A percentile compares a stretch with the other conserved stretches of the same genome.
Evolutionary conservation across 2,888 invertebrate species (phyloP).

Genomic region (Conops quadrifasciatus): DNA sequence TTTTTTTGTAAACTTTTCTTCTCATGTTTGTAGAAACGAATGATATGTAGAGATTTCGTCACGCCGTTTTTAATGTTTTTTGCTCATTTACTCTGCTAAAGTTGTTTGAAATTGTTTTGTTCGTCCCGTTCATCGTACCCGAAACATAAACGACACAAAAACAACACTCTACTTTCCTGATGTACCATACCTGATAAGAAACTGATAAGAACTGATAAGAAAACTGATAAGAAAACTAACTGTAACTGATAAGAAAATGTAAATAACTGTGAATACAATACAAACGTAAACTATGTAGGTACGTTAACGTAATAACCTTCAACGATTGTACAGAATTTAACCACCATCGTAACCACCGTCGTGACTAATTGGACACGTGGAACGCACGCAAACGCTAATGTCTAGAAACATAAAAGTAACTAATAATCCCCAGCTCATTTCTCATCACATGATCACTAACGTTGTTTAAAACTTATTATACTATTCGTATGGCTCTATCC

Average conservation of each 20-base stretch:
- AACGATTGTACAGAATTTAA: conserved; percentile 25
- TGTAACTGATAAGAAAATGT: conserved; percentile 17
- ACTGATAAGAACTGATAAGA: no score
- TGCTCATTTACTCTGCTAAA: not conserved
- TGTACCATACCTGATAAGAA: not conserved
- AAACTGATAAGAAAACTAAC: no score
- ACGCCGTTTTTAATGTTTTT: not conserved
- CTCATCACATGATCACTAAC: conserved; percentile 23
- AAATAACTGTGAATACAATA: conserved; percentile 48
- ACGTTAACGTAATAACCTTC: conserved; percentile 14
- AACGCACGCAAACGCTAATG: conserved; percentile 32
- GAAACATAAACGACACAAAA: conserved; percentile 29
- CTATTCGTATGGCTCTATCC: conserved; percentile 36
- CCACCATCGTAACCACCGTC: conserved; percentile 11
- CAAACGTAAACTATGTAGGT: not conserved
- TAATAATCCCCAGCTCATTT: conserved; percentile 30
- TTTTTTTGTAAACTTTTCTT: no score
- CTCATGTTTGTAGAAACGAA: no score
- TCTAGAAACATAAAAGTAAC: conserved; percentile 16
- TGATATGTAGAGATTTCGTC: not conserved
- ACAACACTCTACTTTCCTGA: conserved; percentile 33
- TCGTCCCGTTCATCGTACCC: not conserved
- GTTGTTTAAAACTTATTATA: conserved; percentile 39
- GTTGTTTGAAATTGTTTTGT: not conserved
- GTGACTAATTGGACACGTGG: conserved; percentile 39